These are phyloP conservation scores for Heliconius ismenius DNA, from an alignment of 2,888 invertebrate genomes.

Conservation along the genomic window DNA sequence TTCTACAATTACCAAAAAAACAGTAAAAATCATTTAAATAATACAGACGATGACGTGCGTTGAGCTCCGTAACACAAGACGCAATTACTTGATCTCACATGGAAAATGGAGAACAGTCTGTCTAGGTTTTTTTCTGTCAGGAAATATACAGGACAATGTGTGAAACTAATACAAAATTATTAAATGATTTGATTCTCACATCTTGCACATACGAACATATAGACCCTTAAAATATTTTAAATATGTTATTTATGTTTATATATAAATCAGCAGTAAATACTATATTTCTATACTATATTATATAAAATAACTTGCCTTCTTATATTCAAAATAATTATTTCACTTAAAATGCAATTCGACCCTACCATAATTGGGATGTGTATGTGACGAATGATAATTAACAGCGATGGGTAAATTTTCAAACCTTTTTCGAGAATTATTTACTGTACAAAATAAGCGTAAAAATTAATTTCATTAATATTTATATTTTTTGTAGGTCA, in stretches of 20 bases:
- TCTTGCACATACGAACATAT: neutral
- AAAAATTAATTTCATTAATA: neutral
- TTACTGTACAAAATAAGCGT: too few species aligned
- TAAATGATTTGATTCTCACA: neutral
- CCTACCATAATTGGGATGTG: too few species aligned
- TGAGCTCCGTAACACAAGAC: neutral
- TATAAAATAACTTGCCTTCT: too few species aligned
- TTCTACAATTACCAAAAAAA: neutral
- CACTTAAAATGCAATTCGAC: too few species aligned
- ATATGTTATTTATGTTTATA: neutral
- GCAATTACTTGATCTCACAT: neutral
- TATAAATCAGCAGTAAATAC: neutral
- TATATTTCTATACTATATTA: too few species aligned
- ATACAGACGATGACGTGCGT: neutral
- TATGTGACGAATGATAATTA: too few species aligned
- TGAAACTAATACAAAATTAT: neutral
- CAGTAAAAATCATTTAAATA: neutral
- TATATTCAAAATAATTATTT: too few species aligned
- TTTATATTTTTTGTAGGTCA: neutral
- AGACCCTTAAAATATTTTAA: neutral
- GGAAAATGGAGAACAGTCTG: neutral
- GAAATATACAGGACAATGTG: neutral
- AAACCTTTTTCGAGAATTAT: too few species aligned
- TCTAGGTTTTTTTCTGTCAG: neutral
- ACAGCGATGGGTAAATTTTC: too few species aligned